A percentile compares a stretch with the other conserved stretches of the same genome.
Evolutionary conservation across 2,113 vertebrate species (phyloP).

Genomic region (Vanacampus margaritifer): DNA sequence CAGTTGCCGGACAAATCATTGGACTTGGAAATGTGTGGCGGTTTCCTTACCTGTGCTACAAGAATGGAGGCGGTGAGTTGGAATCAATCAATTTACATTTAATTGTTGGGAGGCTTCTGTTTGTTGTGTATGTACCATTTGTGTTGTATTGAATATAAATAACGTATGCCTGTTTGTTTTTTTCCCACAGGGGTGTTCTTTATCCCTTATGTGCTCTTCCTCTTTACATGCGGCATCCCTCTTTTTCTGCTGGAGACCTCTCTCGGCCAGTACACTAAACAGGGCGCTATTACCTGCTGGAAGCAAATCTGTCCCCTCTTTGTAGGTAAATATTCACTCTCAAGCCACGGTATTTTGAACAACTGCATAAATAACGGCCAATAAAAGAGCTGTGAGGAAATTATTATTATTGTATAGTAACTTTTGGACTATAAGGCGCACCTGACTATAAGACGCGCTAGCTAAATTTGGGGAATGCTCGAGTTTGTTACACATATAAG

Average conservation of each 20-base stretch:
- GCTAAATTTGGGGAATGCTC: too few relatives aligned
- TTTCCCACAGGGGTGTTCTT: slow-evolving; percentile 71
- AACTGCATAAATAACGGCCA: background rate
- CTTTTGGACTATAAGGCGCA: too few relatives aligned
- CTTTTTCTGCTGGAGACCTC: slow-evolving; percentile 72
- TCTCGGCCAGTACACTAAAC: slow-evolving; percentile 75
- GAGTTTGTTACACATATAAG: too few relatives aligned
- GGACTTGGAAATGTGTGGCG: slow-evolving; percentile 78
- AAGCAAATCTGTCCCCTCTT: slow-evolving; percentile 77
- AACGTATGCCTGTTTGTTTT: background rate
- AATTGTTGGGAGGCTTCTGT: background rate
- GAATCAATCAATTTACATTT: background rate
- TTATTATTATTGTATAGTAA: too few relatives aligned
- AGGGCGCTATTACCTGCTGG: slow-evolving; percentile 77
- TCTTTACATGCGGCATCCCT: slow-evolving; percentile 75
- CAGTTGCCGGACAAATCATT: slow-evolving; percentile 77
- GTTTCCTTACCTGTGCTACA: slow-evolving; percentile 79
- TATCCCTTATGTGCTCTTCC: slow-evolving; percentile 74
- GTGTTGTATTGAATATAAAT: background rate
- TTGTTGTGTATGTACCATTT: background rate
- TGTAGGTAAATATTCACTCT: slow-evolving; percentile 63
- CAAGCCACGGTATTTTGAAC: background rate
- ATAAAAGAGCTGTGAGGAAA: background rate
- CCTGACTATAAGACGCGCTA: too few relatives aligned
- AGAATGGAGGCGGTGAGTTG: slow-evolving; percentile 76